phyloP scores from a whole-genome alignment of 2,113 vertebrate species.

The Amphiprion percula region DNA sequence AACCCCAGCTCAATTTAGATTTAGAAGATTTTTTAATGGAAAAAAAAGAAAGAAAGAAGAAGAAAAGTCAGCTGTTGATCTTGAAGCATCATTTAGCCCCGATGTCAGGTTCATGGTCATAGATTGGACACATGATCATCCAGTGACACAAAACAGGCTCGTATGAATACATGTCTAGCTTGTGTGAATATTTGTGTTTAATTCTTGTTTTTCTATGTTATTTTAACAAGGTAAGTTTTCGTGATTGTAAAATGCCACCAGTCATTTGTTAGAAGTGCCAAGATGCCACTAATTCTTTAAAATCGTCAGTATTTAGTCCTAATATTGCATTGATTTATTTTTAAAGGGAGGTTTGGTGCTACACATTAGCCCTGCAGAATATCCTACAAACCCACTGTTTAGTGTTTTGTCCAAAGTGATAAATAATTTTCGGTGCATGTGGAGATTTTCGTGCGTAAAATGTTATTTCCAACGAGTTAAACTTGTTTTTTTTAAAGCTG shows the following conservation, averaged over 20 bases:
- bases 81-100: background rate
- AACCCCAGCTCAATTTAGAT: conserved; percentile 29
- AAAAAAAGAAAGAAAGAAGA: too few species aligned
- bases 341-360: background rate
- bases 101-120: conserved; percentile 36
- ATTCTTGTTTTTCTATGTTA: too few species aligned
- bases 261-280: background rate
- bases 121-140: conserved; percentile 6
- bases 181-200: too few species aligned
- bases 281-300: background rate
- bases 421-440: background rate
- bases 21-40: background rate
- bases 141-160: background rate
- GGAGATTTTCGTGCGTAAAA: background rate
- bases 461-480: background rate
- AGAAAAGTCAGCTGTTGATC: conserved; percentile 21
- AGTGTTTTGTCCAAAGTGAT: background rate
- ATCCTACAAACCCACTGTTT: background rate
- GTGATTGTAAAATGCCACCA: background rate
- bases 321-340: background rate
- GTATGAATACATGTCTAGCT: background rate
- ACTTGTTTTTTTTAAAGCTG: background rate
- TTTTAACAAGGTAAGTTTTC: background rate
- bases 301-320: background rate
- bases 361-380: background rate